Base-by-base conservation (phyloP, 2,888 invertebrate genomes). In the Agrotis puta region DNA sequence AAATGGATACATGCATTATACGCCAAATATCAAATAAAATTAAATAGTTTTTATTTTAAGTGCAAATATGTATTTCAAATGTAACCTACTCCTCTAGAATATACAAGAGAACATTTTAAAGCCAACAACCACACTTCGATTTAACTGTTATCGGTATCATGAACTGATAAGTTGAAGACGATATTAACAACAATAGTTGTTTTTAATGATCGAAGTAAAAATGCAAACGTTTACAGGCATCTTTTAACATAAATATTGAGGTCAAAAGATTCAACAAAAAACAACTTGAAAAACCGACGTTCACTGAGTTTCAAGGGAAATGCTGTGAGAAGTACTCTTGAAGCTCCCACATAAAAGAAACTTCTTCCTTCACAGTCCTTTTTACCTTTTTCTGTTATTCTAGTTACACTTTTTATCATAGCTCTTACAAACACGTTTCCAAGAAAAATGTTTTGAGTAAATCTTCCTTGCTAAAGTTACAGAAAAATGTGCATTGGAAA, bases 271-370 rank as follows among this genome's bases (percentile, higher is more conserved):
- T 61, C 33, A 62, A 74, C 64, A 79, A 71, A 74, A 74, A 74
- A 27, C 71, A 74, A 27, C 50, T 47, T 53, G 5, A 57, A 51
- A 51, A 53, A 71, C 48, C 59, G 43, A 74, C 74, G 63, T 74
- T 57, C 20, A 53, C 56, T 2, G 58, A 78, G 58, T 75, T 74
- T 47, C 45, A 47, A 75, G 59, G 22, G 45, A 66, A 79, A 79
- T 54, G 51, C 54, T 61, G 53, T 56, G 45, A 27, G 47, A 65
- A 65, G 59, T 51, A 43, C 54, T 74, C 39, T 47, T 57, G 27
- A 76, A 61, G 59, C 45, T 53, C 20, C 45, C 59, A 61, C 76
- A 76, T 54, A 81, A 76, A 64, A 81, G 39, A 43, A 76, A 66
- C 66, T 81, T 43, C 54, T 56, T 61, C 20, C 20, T 62, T 27